Evolutionary conservation across 2,113 vertebrate genomes (phyloP).

Genomic region (Phycodurus eques): DNA sequence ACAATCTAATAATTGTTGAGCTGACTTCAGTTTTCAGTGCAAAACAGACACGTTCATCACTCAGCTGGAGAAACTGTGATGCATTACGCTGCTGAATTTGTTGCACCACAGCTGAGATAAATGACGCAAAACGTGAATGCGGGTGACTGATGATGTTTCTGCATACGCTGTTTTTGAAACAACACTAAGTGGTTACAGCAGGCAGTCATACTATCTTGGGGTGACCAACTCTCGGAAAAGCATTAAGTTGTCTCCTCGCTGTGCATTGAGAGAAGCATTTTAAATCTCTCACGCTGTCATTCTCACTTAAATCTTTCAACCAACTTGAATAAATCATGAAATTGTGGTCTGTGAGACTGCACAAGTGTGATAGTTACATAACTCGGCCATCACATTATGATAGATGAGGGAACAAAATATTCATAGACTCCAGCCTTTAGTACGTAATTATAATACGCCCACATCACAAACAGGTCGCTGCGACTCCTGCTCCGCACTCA

Average conservation of each 20-base stretch:
- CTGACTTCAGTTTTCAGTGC: not conserved
- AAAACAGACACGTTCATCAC: not conserved
- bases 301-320: slow-evolving; percentile 60
- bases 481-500: slow-evolving; percentile 57
- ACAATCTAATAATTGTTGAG: not conserved
- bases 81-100: not conserved
- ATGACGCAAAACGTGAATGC: not conserved
- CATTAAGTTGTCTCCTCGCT: slow-evolving; percentile 16
- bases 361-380: slow-evolving; percentile 43
- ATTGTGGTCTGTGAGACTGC: slow-evolving; percentile 34
- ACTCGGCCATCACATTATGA: slow-evolving; percentile 25
- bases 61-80: slow-evolving; percentile 1
- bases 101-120: not conserved
- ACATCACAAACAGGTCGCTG: not conserved
- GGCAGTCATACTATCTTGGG: slow-evolving; percentile 4
- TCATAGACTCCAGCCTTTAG: not conserved
- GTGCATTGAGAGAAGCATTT: slow-evolving; percentile 36
- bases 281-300: slow-evolving; percentile 38
- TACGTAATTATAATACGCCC: not conserved
- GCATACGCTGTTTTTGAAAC: not conserved
- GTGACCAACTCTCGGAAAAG: slow-evolving; percentile 13
- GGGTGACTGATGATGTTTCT: not conserved
- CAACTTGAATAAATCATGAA: slow-evolving; percentile 66
- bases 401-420: not conserved
- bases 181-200: not conserved